Conservation (phyloP, 2,888 invertebrate genomes). For the Apomyelois bistriatella region DNA sequence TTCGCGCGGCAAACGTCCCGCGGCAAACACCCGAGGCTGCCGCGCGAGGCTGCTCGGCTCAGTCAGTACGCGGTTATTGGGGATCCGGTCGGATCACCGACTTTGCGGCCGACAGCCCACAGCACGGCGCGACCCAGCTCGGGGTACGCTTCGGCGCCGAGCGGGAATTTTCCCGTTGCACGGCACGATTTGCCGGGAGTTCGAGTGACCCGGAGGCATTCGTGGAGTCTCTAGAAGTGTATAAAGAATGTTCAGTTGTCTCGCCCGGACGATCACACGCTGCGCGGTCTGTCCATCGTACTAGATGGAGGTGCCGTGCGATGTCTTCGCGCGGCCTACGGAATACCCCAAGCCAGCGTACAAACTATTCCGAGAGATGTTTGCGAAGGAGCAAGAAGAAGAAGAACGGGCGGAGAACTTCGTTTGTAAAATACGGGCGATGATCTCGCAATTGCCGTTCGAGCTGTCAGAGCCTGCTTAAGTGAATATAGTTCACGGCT, state of each 20-base stretch:
- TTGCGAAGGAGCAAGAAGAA: slow-evolving; percentile 9
- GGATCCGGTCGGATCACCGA: neutral
- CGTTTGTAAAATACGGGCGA: neutral
- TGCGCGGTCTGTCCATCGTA: neutral
- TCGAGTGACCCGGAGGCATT: neutral
- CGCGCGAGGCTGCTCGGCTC: slow-evolving; percentile 3
- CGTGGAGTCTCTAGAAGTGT: neutral
- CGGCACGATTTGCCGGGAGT: neutral
- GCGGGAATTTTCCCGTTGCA: neutral
- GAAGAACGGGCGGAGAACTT: neutral
- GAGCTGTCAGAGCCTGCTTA: neutral
- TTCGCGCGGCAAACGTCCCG: slow-evolving; percentile 2
- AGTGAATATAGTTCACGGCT: neutral
- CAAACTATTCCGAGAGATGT: slow-evolving; percentile 16
- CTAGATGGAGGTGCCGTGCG: neutral
- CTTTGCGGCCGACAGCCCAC: neutral
- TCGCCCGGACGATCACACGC: neutral
- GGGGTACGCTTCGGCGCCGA: neutral
- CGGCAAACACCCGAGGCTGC: neutral
- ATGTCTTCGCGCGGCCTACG: neutral
- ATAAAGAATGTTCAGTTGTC: neutral
- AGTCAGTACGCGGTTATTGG: slow-evolving; percentile 13
- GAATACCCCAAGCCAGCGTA: neutral
- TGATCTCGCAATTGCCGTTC: neutral
- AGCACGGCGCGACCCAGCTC: neutral